Evolutionary conservation across 2,888 invertebrate genomes (phyloP).

Genomic region (Molanna angustata): DNA sequence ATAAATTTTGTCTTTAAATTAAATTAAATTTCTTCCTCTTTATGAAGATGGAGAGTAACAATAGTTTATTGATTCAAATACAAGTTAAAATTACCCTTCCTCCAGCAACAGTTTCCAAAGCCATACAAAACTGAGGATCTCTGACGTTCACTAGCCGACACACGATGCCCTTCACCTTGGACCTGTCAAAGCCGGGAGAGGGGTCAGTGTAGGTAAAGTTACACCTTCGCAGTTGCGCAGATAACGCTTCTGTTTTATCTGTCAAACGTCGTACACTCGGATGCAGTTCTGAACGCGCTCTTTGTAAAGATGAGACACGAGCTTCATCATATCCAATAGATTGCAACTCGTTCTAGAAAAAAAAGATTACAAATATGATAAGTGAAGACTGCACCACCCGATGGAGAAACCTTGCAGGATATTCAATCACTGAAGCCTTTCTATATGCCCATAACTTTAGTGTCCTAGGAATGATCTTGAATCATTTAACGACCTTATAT

Average conservation of each 20-base stretch:
- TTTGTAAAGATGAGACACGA: slow-evolving; percentile 53
- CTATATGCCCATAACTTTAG: no score
- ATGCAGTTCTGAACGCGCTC: slow-evolving; percentile 50
- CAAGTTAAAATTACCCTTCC: slow-evolving; percentile 79
- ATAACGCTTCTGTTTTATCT: slow-evolving; percentile 58
- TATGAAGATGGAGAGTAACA: no score
- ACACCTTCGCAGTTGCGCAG: slow-evolving; percentile 55
- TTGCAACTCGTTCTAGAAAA: slow-evolving; percentile 50
- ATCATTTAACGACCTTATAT: no score
- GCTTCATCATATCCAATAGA: slow-evolving; percentile 62
- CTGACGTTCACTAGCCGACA: slow-evolving; percentile 74
- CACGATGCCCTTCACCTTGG: slow-evolving; percentile 72
- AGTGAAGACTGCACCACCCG: no score
- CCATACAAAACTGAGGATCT: slow-evolving; percentile 68
- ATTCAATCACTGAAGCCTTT: no score
- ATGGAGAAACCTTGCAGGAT: no score
- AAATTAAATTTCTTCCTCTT: no score
- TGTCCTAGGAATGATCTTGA: no score
- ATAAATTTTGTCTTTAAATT: no score
- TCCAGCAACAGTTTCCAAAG: slow-evolving; percentile 83
- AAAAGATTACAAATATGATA: no score
- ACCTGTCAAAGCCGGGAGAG: slow-evolving; percentile 65
- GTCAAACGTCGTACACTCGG: slow-evolving; percentile 55
- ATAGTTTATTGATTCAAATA: no score
- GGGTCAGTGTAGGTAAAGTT: slow-evolving; percentile 78